phyloP scores from a whole-genome alignment of 2,113 vertebrate species.

The Tenebrosternarchus preto region DNA sequence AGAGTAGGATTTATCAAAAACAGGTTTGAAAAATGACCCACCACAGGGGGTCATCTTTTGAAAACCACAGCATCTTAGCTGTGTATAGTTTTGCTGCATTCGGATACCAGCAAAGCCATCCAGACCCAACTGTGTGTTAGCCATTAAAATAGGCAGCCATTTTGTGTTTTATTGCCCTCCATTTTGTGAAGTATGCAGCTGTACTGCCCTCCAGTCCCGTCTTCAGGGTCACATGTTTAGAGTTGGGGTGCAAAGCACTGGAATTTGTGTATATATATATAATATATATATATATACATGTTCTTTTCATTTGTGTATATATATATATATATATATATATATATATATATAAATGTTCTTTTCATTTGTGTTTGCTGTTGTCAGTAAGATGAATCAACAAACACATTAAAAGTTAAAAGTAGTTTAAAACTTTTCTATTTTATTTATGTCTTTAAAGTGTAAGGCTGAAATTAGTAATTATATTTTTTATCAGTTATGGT shows the following conservation, averaged over 20 bases:
- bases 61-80: background rate
- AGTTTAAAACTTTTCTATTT: background rate
- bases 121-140: conserved; percentile 39
- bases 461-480: no score
- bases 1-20: background rate
- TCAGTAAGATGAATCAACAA: background rate
- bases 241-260: conserved; percentile 15
- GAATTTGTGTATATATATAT: conserved; percentile 7
- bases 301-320: background rate
- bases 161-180: conserved; percentile 75
- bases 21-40: background rate
- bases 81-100: background rate
- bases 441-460: background rate
- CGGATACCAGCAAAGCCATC: conserved; percentile 20
- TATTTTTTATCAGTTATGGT: no score
- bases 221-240: conserved; percentile 33
- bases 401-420: background rate
- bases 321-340: no score
- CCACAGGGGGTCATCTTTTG: no score
- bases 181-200: conserved; percentile 73
- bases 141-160: conserved; percentile 69
- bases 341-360: background rate
- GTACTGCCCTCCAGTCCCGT: conserved; percentile 36
- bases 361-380: background rate
- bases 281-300: background rate